Percentiles rank a stretch among this genome's conserved stretches.
These are phyloP conservation scores for Panulirus ornatus DNA, from an alignment of 1,140 invertebrate genomes.

Conservation along the genomic window DNA sequence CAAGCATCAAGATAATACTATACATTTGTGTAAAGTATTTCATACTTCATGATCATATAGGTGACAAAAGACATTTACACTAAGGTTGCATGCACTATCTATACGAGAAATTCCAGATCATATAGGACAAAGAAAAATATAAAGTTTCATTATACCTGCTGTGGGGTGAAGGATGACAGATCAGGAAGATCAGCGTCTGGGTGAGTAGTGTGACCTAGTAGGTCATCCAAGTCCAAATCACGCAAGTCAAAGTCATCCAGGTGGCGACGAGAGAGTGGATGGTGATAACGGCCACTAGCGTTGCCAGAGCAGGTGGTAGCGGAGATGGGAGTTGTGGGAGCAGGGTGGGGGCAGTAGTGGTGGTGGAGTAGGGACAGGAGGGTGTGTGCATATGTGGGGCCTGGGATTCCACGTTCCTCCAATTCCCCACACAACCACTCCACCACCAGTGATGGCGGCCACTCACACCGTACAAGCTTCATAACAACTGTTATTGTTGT, in stretches of 20 bases:
- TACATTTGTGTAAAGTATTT: no score
- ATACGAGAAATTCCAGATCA: not conserved
- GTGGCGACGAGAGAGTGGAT: conserved; percentile 56
- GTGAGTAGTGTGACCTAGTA: conserved; percentile 67
- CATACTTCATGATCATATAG: no score
- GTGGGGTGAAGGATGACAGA: conserved; percentile 38
- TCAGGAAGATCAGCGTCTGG: conserved; percentile 73
- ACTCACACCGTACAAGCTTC: conserved; percentile 75
- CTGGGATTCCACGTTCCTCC: conserved; percentile 72
- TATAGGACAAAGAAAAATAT: not conserved
- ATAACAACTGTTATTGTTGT: conserved; percentile 70
- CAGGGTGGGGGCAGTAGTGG: conserved; percentile 74
- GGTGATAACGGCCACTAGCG: conserved; percentile 26
- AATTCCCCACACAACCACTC: conserved; percentile 74
- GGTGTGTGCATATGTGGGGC: conserved; percentile 71
- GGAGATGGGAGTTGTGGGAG: conserved; percentile 46
- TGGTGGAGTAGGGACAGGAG: conserved; percentile 75
- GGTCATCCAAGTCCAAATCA: conserved; percentile 70
- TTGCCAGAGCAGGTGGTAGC: conserved; percentile 31
- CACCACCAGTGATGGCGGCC: conserved; percentile 73
- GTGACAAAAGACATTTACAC: no score
- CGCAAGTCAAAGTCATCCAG: conserved; percentile 71
- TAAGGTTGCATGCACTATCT: no score
- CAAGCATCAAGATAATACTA: no score
- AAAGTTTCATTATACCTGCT: conserved; percentile 23